Base-by-base conservation (phyloP, 2,888 invertebrate species). In the Coelogynopora nodosa region DNA sequence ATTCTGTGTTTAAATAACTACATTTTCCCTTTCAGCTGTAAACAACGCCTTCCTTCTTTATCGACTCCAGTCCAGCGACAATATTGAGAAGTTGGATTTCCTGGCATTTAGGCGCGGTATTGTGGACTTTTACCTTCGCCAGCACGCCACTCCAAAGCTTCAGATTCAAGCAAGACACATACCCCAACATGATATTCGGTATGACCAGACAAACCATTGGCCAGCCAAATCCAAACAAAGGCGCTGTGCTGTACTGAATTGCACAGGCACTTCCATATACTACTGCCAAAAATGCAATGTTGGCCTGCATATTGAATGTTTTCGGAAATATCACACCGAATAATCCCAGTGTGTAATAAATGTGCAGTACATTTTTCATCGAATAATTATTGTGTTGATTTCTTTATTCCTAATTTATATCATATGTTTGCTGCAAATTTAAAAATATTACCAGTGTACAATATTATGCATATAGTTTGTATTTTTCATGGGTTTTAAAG, bases 251-350 rank as follows among this genome's bases (percentile, higher is more conserved):
- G 2, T n/a, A 2, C 2, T 2, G 5, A 27, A 27, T 26, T 2
- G 80, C n/a, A 2, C 26, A 2, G 80, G 80, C 2, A 80, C 2
- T 10, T 10, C 80, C 2, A 80, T 26, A 10, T 80, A 26, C 80
- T 10, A 26, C n/a, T 80, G 80, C 80, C 26, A 80, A n/a, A 80
- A 80, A n/a, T 80, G 80, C 80, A 80, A 80, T 27, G 80, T 80
- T 27, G 80, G 80, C n/a, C 80, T 80, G 2, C 80, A 80, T 80
- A 5, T n/a, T 10, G 10, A 80, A n/a, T 80, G 80, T n/a, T 80
- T 80, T n/a, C 2, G 5, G 5, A 23, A 80, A 2, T 80, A 10
- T n/a, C 80, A 80, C n/a, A 10, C 49, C 49, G 5, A 49, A 49
- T n/a, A n/a, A n/a, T n/a, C n/a, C n/a, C n/a, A n/a, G n/a, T n/a